Conservation (phyloP, 2,888 invertebrate species). For the Lasioglossum leucozonium region DNA sequence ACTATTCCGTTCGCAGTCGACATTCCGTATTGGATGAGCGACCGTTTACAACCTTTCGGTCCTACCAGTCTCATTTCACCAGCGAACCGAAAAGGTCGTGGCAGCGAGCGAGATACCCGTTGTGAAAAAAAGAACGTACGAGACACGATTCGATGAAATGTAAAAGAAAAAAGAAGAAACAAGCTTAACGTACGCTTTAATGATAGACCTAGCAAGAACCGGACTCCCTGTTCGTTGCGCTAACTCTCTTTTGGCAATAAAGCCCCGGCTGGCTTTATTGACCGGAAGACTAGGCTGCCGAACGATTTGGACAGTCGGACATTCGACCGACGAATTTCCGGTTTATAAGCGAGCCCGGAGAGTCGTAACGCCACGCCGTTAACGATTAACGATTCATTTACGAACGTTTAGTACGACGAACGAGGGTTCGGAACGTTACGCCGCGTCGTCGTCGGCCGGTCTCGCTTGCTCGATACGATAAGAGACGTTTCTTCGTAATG, state of each 20-base stretch:
- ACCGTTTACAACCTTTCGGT: conserved; percentile 71
- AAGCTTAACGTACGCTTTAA: conserved; percentile 73
- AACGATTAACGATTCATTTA: conserved; percentile 85
- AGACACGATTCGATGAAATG: conserved; percentile 50
- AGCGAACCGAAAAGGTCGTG: neutral
- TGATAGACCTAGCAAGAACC: conserved; percentile 66
- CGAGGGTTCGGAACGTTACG: conserved; percentile 64
- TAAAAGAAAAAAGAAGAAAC: conserved; percentile 37
- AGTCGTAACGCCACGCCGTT: conserved; percentile 78
- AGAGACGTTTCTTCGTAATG: conserved; percentile 63
- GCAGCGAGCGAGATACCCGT: neutral
- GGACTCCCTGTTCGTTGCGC: conserved; percentile 11
- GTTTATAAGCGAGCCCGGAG: conserved; percentile 81
- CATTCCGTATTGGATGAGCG: conserved; percentile 74
- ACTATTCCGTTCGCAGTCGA: conserved; percentile 71
- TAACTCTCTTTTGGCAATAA: conserved; percentile 67
- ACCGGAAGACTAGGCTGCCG: conserved; percentile 72
- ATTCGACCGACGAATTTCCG: conserved; percentile 80
- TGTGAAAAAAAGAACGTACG: neutral
- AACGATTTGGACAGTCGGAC: conserved; percentile 76
- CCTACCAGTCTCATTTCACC: conserved; percentile 47
- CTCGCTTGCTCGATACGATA: conserved; percentile 62
- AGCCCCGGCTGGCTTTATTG: conserved; percentile 70
- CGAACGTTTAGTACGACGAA: conserved; percentile 80
- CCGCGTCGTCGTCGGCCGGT: conserved; percentile 32